Evolutionary conservation across 2,888 invertebrate species (phyloP).

Genomic region (Nemapogon koenigi): DNA sequence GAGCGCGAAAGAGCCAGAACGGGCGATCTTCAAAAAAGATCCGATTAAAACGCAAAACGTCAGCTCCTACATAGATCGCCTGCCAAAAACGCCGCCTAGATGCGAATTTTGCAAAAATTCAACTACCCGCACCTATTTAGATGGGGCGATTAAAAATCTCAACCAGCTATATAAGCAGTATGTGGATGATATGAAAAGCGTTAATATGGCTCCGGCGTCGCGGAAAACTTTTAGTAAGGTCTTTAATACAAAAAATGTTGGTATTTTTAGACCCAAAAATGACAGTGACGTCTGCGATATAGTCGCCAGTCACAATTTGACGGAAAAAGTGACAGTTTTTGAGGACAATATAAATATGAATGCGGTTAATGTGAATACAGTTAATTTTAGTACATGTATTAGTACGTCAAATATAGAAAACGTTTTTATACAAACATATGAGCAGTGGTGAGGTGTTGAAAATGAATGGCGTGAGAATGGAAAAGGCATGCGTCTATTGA

Average conservation of each 20-base stretch:
- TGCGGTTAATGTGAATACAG: too few species aligned
- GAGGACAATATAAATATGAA: too few species aligned
- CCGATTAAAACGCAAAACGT: slow-evolving; percentile 32
- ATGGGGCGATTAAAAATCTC: slow-evolving; percentile 30
- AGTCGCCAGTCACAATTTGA: slow-evolving; percentile 27
- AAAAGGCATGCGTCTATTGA: too few species aligned
- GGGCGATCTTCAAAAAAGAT: slow-evolving; percentile 22
- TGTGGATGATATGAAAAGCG: slow-evolving; percentile 24
- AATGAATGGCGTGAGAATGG: too few species aligned
- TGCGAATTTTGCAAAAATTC: slow-evolving; percentile 27
- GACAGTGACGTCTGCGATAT: slow-evolving; percentile 33
- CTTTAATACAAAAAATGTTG: slow-evolving; percentile 26
- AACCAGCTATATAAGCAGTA: slow-evolving; percentile 35
- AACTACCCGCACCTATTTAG: slow-evolving; percentile 23
- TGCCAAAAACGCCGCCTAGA: slow-evolving; percentile 30
- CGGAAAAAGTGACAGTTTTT: too few species aligned
- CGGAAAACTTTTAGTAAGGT: slow-evolving; percentile 41
- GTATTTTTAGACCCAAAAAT: slow-evolving; percentile 36
- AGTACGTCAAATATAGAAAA: too few species aligned
- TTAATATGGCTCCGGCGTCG: slow-evolving; percentile 26
- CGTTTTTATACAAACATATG: not conserved
- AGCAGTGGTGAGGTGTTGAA: slow-evolving; percentile 1
- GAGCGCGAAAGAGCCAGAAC: slow-evolving; percentile 16
- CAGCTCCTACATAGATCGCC: slow-evolving; percentile 27
- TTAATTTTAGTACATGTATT: too few species aligned